Percentiles rank a stretch among this genome's conserved stretches.
These are phyloP conservation scores for Osmerus mordax DNA, from an alignment of 2,113 vertebrate genomes.

Conservation along the genomic window DNA sequence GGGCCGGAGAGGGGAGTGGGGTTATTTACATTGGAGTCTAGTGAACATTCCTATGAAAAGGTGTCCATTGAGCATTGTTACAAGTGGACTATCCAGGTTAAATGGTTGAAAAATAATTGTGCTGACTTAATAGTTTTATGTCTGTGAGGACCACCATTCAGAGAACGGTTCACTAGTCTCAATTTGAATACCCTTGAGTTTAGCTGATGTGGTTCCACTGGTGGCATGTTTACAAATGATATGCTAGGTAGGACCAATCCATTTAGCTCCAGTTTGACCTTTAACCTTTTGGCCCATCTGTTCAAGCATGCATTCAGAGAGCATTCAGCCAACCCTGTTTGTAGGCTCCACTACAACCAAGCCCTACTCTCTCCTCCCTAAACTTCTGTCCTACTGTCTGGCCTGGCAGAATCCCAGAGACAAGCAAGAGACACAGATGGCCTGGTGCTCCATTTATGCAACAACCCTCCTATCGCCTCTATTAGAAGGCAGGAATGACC, in stretches of 20 bases:
- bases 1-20: too few species aligned
- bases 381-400: neutral
- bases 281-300: neutral
- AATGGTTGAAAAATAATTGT: neutral
- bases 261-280: conserved; percentile 17
- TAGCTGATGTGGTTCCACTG: neutral
- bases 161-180: neutral
- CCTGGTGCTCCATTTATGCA: neutral
- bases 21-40: too few species aligned
- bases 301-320: neutral
- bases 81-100: neutral
- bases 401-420: neutral
- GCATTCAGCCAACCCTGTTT: neutral
- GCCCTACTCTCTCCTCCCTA: neutral
- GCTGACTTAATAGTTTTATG: conserved; percentile 11
- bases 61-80: neutral
- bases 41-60: neutral
- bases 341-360: neutral
- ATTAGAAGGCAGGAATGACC: neutral
- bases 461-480: neutral
- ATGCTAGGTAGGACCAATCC: conserved; percentile 9
- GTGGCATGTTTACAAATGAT: conserved; percentile 6
- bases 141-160: neutral
- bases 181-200: neutral
- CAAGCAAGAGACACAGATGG: conserved; percentile 23